A percentile compares a stretch with the other conserved stretches of the same genome.
These are phyloP conservation scores for Charaxes varanes DNA, from an alignment of 1,140 invertebrate species.

Conservation along the genomic window DNA sequence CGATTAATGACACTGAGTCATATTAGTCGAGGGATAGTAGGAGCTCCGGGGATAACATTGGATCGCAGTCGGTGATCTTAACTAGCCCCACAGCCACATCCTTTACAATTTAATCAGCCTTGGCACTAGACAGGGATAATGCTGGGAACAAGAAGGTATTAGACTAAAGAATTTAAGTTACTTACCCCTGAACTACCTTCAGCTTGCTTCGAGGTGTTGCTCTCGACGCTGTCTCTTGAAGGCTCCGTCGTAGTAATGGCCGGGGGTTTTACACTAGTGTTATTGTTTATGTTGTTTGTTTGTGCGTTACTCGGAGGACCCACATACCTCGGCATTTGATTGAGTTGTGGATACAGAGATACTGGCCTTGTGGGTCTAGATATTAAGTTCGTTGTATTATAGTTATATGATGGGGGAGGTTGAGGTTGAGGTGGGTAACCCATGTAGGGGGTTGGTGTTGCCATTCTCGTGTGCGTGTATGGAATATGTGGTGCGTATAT, in stretches of 20 bases:
- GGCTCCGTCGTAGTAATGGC: conserved; percentile 32
- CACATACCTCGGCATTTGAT: conserved; percentile 43
- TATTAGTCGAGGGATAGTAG: no score
- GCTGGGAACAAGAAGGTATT: no score
- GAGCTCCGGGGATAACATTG: no score
- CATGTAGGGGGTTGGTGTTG: conserved; percentile 37
- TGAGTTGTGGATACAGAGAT: conserved; percentile 43
- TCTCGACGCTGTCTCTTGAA: conserved; percentile 34
- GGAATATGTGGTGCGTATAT: conserved; percentile 39
- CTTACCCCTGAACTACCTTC: conserved; percentile 57
- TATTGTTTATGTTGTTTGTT: conserved; percentile 22
- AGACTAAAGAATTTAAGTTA: conserved; percentile 5
- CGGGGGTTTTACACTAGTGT: conserved; percentile 26
- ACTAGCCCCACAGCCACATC: no score
- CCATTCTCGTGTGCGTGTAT: conserved; percentile 53
- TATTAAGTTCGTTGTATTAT: conserved; percentile 60
- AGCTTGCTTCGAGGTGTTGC: conserved; percentile 36
- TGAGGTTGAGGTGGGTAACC: conserved; percentile 29
- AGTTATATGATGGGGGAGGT: conserved; percentile 40
- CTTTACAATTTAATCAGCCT: no score
- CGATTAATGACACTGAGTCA: no score
- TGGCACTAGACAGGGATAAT: no score
- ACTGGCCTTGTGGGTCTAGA: conserved; percentile 41
- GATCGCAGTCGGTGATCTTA: no score
- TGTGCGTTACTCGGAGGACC: conserved; percentile 18